Percentiles rank a stretch among this genome's conserved stretches.
phyloP scores from a whole-genome alignment of 2,113 vertebrate genomes.

The Puma concolor region DNA sequence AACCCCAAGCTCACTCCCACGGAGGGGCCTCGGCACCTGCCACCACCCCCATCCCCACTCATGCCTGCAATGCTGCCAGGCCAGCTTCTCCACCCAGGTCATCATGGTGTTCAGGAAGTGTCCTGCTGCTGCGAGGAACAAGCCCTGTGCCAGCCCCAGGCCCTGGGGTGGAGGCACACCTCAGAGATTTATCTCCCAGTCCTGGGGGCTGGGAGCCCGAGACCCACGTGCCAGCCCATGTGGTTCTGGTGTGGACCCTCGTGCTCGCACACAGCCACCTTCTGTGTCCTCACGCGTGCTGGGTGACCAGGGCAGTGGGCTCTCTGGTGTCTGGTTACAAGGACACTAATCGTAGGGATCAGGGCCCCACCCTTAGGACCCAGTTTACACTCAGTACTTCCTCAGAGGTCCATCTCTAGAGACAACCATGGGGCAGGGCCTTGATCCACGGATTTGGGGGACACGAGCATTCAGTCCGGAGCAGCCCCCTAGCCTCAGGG shows the following conservation, averaged over 20 bases:
- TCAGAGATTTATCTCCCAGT: background rate
- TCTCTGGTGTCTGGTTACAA: background rate
- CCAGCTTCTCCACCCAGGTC: too few relatives aligned
- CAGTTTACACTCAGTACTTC: background rate
- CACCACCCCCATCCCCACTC: too few relatives aligned
- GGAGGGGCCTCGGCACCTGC: background rate
- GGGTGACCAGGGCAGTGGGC: too few relatives aligned
- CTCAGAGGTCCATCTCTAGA: too few relatives aligned
- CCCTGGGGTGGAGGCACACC: too few relatives aligned
- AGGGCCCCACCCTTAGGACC: background rate
- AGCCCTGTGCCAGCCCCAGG: background rate
- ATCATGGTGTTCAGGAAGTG: background rate
- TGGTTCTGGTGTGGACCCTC: background rate
- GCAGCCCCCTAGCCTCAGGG: background rate
- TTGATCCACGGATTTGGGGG: background rate
- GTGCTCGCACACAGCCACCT: background rate
- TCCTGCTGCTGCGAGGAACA: background rate
- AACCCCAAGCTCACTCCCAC: background rate
- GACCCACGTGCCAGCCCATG: background rate
- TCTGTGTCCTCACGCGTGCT: background rate
- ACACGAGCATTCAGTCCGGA: too few relatives aligned
- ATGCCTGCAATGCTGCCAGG: background rate
- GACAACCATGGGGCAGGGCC: background rate
- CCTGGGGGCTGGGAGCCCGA: background rate
- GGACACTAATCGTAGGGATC: background rate